Evolutionary conservation across 1,140 invertebrate species (phyloP).

Genomic region (Drosophila ficusphila): DNA sequence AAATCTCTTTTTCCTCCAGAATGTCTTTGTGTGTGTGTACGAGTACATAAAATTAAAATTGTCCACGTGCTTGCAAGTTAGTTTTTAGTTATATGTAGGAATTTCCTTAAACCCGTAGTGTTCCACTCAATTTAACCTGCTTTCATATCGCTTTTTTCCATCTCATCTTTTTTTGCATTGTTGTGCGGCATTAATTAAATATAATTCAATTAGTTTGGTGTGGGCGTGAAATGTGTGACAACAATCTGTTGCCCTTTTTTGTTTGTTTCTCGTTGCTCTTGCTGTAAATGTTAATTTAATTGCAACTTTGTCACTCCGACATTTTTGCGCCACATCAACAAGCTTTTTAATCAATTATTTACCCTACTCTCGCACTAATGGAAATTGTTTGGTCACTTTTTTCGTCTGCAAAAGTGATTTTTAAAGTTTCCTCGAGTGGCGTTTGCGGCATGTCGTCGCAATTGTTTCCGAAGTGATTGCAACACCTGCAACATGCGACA

Average conservation of each 20-base stretch:
- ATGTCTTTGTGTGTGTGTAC: not conserved
- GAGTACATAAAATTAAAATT: slow-evolving; percentile 75
- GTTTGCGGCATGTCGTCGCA: slow-evolving; percentile 2
- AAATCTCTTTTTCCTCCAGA: not conserved
- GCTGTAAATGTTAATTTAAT: slow-evolving; percentile 68
- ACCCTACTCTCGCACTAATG: slow-evolving; percentile 42
- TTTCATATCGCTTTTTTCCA: not conserved
- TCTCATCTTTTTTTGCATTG: not conserved
- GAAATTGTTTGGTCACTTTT: slow-evolving; percentile 23
- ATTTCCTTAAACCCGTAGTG: not conserved
- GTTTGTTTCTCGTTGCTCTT: not conserved
- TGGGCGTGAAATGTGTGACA: slow-evolving; percentile 11
- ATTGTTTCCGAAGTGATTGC: not conserved
- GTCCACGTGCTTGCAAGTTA: slow-evolving; percentile 64
- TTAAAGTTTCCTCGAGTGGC: slow-evolving; percentile 21
- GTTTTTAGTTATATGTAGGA: slow-evolving; percentile 42
- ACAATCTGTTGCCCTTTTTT: not conserved
- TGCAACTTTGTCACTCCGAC: slow-evolving; percentile 59
- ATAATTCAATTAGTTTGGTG: slow-evolving; percentile 43
- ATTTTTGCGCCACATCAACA: slow-evolving; percentile 42
- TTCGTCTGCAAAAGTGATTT: slow-evolving; percentile 11
- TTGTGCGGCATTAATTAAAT: slow-evolving; percentile 64
- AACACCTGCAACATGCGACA: not conserved
- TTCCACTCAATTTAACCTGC: slow-evolving; percentile 12
- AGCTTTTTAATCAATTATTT: slow-evolving; percentile 68